Evolutionary conservation across 2,797 vertebrate species (phyloP).

Genomic region (Enteromius trimaculatus): DNA sequence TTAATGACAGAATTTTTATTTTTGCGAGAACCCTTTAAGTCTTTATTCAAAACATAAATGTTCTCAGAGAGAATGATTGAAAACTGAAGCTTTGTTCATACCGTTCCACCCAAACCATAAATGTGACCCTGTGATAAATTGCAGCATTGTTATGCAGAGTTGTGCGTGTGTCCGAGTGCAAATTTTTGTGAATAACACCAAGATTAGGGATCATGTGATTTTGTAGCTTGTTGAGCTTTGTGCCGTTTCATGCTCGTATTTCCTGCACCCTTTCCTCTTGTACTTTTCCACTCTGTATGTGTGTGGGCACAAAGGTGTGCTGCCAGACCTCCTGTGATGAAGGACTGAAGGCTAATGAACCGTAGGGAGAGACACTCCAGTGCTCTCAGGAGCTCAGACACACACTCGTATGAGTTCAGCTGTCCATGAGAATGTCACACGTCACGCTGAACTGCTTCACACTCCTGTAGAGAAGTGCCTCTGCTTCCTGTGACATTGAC

Average conservation of each 20-base stretch:
- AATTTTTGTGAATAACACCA: conserved; percentile 4
- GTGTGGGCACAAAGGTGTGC: conserved; percentile 8
- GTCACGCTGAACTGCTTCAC: conserved; percentile 36
- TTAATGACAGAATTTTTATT: too few relatives aligned
- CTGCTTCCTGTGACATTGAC: conserved; percentile 53
- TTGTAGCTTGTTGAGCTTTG: conserved; percentile 18
- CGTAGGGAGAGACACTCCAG: conserved; percentile 17
- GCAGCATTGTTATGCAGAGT: neutral
- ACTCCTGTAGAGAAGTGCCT: conserved; percentile 12
- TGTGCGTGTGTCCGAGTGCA: neutral
- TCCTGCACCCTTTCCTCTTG: neutral
- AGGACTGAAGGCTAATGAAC: conserved; percentile 63
- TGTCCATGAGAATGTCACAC: conserved; percentile 43
- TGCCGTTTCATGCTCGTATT: neutral
- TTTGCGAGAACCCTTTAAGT: neutral
- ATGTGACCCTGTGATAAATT: neutral
- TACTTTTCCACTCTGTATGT: conserved; percentile 37
- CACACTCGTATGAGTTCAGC: conserved; percentile 39
- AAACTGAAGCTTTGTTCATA: conserved; percentile 1
- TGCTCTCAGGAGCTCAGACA: neutral
- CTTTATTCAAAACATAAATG: neutral
- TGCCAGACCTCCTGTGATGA: conserved; percentile 47
- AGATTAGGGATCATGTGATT: conserved; percentile 36
- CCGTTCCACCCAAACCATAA: neutral
- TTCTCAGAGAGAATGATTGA: neutral